A percentile compares a stretch with the other conserved stretches of the same genome.
Conservation (phyloP, 2,888 invertebrate genomes). For the Hypomecis atomaria region DNA sequence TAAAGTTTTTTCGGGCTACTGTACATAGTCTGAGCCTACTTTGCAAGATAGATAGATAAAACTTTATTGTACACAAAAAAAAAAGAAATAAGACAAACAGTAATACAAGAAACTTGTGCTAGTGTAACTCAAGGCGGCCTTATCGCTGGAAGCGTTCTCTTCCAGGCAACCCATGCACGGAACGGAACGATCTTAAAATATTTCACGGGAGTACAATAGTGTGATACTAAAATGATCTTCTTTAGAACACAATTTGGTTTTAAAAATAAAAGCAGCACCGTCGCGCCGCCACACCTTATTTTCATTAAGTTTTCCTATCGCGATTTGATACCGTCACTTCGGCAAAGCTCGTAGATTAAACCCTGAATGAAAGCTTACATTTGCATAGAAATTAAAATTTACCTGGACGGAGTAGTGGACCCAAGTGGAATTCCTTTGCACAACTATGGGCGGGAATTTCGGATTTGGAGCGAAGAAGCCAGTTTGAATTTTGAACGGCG, state of each 20-base stretch:
- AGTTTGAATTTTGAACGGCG: constrained; percentile 40
- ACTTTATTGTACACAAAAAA: too few species aligned
- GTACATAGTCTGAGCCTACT: too few species aligned
- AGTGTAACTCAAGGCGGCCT: too few species aligned
- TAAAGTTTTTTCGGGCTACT: too few species aligned
- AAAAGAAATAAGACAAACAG: too few species aligned
- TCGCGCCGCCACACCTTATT: constrained; percentile 56
- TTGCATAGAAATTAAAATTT: constrained; percentile 85
- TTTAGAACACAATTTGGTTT: background rate
- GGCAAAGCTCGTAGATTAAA: constrained; percentile 77
- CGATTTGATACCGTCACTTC: constrained; percentile 73
- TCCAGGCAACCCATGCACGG: too few species aligned
- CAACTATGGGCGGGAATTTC: constrained; percentile 61
- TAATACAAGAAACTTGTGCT: too few species aligned
- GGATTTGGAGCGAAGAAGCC: constrained; percentile 51
- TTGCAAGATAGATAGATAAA: too few species aligned
- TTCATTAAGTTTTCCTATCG: constrained; percentile 78
- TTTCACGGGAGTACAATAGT: too few species aligned
- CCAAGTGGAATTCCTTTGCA: constrained; percentile 71
- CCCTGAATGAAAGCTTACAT: constrained; percentile 78
- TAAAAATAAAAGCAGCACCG: constrained; percentile 5
- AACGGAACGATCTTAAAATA: too few species aligned
- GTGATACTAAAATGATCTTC: too few species aligned
- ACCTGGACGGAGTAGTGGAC: constrained; percentile 78
- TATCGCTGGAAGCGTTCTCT: too few species aligned